Evolutionary conservation across 2,888 invertebrate species (phyloP).

Genomic region (Trachelus iudaicus): DNA sequence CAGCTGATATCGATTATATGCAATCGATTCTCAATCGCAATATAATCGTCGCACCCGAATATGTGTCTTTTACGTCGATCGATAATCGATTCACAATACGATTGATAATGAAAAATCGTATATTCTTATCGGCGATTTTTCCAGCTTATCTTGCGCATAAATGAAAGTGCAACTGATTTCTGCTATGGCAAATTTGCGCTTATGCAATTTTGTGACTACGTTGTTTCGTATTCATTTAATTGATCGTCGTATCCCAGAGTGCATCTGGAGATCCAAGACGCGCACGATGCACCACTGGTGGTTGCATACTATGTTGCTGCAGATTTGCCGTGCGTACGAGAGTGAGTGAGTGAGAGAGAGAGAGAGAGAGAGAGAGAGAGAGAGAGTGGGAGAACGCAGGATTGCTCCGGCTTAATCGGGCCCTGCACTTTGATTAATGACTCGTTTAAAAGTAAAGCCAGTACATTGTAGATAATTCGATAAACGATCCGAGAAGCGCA

Average conservation of each 20-base stretch:
- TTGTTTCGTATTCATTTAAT: neutral
- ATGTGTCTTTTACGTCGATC: neutral
- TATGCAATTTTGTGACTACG: neutral
- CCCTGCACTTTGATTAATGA: constrained; percentile 35
- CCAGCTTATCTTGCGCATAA: neutral
- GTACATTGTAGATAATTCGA: constrained; percentile 48
- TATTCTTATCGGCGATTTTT: neutral
- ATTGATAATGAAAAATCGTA: neutral
- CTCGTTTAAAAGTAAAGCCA: constrained; percentile 36
- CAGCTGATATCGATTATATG: neutral
- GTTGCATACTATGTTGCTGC: neutral
- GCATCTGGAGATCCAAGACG: neutral
- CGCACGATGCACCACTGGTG: neutral
- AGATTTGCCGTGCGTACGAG: neutral
- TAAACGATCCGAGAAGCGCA: constrained; percentile 37
- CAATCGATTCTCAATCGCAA: neutral
- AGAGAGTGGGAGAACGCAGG: neutral
- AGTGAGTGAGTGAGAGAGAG: no score
- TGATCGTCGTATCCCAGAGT: neutral
- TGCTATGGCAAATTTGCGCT: neutral
- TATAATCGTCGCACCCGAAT: neutral
- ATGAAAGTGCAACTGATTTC: neutral
- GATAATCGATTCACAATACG: neutral
- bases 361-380: no score
- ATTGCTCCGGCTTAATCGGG: constrained; percentile 22